Conservation (phyloP, 2,888 invertebrate genomes). For the Cenopis cana region DNA sequence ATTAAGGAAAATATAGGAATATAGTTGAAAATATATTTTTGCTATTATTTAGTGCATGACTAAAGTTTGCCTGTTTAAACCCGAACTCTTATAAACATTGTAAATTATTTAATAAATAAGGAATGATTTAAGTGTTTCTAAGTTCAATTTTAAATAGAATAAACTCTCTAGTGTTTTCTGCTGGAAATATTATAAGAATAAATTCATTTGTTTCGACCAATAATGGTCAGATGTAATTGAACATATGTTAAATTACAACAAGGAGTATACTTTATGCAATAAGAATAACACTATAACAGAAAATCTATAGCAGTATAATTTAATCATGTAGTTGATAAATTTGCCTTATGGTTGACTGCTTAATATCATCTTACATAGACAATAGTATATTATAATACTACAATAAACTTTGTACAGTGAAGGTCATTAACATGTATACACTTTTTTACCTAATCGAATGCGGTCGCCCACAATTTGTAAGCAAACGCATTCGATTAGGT, state of each 20-base stretch:
- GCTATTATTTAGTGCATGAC: background rate
- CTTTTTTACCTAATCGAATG: no score
- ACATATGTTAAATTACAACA: background rate
- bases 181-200: no score
- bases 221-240: background rate
- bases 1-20: background rate
- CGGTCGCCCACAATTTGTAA: no score
- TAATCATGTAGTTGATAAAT: background rate
- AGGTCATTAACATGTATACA: no score
- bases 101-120: no score
- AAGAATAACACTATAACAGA: background rate
- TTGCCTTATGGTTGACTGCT: background rate
- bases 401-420: no score
- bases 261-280: background rate
- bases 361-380: background rate
- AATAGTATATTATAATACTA: no score
- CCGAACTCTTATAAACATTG: background rate
- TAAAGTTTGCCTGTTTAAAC: background rate
- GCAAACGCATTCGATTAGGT: no score
- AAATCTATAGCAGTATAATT: background rate
- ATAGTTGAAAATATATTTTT: background rate
- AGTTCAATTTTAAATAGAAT: background rate
- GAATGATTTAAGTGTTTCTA: background rate
- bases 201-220: no score
- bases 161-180: background rate